Evolutionary conservation across 2,888 invertebrate species (phyloP).

Genomic region (Eupithecia subfuscata): DNA sequence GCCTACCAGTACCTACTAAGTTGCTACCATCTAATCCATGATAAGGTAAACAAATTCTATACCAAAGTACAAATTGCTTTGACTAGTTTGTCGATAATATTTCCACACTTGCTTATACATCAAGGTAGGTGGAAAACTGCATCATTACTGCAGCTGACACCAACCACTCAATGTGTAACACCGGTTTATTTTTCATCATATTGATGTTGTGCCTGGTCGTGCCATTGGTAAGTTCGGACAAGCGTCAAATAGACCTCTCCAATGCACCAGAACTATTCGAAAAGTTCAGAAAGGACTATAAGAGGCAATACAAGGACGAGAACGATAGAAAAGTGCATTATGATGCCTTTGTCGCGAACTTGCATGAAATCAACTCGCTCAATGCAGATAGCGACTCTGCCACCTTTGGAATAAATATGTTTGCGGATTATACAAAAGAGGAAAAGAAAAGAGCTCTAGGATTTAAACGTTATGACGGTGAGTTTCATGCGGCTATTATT

Average conservation of each 20-base stretch:
- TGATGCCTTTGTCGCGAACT: conserved; percentile 41
- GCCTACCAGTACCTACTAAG: too few relatives aligned
- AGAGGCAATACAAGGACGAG: conserved; percentile 48
- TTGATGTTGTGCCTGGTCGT: background rate
- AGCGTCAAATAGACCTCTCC: conserved; percentile 32
- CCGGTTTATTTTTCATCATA: background rate
- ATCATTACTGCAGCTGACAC: too few relatives aligned
- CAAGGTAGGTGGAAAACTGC: too few relatives aligned
- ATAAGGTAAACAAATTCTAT: too few relatives aligned
- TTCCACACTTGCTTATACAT: too few relatives aligned
- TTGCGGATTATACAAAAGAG: background rate
- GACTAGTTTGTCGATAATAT: too few relatives aligned
- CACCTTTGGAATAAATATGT: conserved; percentile 8
- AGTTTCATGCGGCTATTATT: too few relatives aligned
- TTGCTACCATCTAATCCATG: too few relatives aligned
- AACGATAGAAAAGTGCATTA: conserved; percentile 48
- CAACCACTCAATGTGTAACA: too few relatives aligned
- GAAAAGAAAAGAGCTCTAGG: background rate
- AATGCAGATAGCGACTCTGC: conserved; percentile 3
- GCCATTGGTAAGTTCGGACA: background rate
- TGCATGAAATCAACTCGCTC: conserved; percentile 20
- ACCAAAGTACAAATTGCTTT: too few relatives aligned
- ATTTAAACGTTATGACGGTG: background rate
- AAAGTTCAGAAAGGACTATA: conserved; percentile 47
- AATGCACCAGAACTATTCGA: conserved; percentile 49